phyloP scores from a whole-genome alignment of 2,797 vertebrate species.

The Synaphobranchus kaupii region DNA sequence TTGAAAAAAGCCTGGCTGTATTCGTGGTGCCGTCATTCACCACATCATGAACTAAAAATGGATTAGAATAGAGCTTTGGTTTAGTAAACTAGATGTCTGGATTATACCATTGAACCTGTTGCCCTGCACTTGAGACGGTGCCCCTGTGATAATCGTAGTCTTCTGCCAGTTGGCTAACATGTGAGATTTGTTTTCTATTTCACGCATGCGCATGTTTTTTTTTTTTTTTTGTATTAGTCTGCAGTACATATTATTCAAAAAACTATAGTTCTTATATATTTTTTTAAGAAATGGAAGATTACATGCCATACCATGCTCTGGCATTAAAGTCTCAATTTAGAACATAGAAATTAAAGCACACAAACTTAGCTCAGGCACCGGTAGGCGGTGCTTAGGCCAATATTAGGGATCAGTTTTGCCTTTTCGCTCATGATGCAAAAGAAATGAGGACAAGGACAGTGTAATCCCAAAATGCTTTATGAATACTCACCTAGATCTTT shows the following conservation, averaged over 20 bases:
- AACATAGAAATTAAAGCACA: not conserved
- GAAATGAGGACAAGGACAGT: too few relatives aligned
- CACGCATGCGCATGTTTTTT: too few relatives aligned
- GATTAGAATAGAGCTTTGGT: slow-evolving; percentile 39
- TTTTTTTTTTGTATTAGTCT: not conserved
- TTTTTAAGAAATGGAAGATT: not conserved
- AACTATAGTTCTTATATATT: not conserved
- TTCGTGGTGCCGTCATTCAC: slow-evolving; percentile 52
- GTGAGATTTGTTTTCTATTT: not conserved
- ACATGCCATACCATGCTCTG: not conserved
- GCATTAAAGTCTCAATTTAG: not conserved
- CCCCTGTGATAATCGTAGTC: slow-evolving; percentile 53
- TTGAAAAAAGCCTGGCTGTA: slow-evolving; percentile 34
- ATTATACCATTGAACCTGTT: slow-evolving; percentile 51
- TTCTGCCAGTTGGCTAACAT: too few relatives aligned
- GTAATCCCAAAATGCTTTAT: not conserved
- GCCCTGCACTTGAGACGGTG: slow-evolving; percentile 51
- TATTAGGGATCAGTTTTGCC: not conserved
- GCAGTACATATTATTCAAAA: not conserved
- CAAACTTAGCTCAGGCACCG: not conserved
- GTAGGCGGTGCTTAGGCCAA: not conserved
- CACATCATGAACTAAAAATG: slow-evolving; percentile 44
- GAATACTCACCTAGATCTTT: not conserved
- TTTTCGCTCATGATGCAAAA: not conserved
- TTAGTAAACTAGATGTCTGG: slow-evolving; percentile 54